phyloP scores from a whole-genome alignment of 2,797 vertebrate genomes.

The Petrocephalus sullivani region DNA sequence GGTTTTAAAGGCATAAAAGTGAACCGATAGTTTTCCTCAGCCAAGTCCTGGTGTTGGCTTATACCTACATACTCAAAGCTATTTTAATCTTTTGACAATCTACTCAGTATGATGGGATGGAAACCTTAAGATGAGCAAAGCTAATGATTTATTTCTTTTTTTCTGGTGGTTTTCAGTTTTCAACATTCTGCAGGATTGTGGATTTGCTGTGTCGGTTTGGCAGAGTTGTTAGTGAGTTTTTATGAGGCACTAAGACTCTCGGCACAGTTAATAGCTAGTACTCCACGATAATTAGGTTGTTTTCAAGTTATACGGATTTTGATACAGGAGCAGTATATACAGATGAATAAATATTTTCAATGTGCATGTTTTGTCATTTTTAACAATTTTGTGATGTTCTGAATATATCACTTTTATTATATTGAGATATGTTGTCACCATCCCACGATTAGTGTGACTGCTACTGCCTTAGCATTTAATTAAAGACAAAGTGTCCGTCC shows the following conservation, averaged over 20 bases:
- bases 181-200: not conserved
- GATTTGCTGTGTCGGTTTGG: not conserved
- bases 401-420: too few relatives aligned
- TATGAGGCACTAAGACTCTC: not conserved
- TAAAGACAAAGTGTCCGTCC: too few relatives aligned
- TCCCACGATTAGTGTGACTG: too few relatives aligned
- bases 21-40: not conserved
- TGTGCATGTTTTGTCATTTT: too few relatives aligned
- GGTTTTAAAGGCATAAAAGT: not conserved
- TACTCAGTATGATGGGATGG: not conserved
- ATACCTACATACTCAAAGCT: not conserved
- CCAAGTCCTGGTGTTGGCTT: not conserved
- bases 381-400: too few relatives aligned
- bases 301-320: not conserved
- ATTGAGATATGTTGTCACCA: too few relatives aligned
- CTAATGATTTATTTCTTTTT: too few relatives aligned
- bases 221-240: not conserved
- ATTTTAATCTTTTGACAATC: not conserved
- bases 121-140: too few relatives aligned
- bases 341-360: too few relatives aligned
- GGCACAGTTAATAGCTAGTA: not conserved
- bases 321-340: not conserved
- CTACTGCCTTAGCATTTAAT: too few relatives aligned
- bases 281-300: not conserved
- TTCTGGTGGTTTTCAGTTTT: not conserved